Percentiles rank a stretch among this genome's conserved stretches.
Evolutionary conservation across 2,888 invertebrate genomes (phyloP).

Genomic region (Dendrolimus pini): DNA sequence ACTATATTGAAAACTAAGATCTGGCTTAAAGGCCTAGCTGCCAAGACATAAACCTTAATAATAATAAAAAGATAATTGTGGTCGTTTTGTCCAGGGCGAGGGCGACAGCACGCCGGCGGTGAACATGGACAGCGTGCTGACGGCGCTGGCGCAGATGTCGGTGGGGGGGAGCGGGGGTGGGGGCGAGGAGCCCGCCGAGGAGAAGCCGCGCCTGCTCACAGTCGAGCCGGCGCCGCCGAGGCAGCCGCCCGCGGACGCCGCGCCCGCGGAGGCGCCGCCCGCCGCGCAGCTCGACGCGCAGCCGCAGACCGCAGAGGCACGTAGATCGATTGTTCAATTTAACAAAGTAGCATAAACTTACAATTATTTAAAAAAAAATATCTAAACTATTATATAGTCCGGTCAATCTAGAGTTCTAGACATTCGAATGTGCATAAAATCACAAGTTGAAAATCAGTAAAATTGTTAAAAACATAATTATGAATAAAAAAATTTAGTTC

Average conservation of each 20-base stretch:
- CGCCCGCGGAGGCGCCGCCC: constrained; percentile 14
- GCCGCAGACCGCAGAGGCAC: constrained; percentile 1
- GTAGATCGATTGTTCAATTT: no score
- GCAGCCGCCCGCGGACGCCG: constrained; percentile 8
- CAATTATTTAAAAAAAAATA: no score
- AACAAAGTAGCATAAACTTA: no score
- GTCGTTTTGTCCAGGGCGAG: constrained; percentile 42
- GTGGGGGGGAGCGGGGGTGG: constrained; percentile 45
- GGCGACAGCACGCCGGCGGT: constrained; percentile 40
- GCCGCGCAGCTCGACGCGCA: constrained; percentile 9
- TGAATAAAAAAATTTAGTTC: no score
- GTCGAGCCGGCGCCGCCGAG: constrained; percentile 48
- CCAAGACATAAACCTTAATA: no score
- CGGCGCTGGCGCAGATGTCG: constrained; percentile 51
- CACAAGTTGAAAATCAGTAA: no score
- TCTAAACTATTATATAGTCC: no score
- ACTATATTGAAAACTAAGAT: no score
- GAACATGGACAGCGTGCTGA: constrained; percentile 53
- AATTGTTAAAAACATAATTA: no score
- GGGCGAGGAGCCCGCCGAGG: constrained; percentile 40
- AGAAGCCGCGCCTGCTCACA: constrained; percentile 23
- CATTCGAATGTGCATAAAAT: no score
- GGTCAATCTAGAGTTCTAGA: no score
- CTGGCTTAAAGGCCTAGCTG: no score
- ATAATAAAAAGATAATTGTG: neutral